Evolutionary conservation across 2,113 vertebrate species (phyloP).

Genomic region (Hucho hucho): DNA sequence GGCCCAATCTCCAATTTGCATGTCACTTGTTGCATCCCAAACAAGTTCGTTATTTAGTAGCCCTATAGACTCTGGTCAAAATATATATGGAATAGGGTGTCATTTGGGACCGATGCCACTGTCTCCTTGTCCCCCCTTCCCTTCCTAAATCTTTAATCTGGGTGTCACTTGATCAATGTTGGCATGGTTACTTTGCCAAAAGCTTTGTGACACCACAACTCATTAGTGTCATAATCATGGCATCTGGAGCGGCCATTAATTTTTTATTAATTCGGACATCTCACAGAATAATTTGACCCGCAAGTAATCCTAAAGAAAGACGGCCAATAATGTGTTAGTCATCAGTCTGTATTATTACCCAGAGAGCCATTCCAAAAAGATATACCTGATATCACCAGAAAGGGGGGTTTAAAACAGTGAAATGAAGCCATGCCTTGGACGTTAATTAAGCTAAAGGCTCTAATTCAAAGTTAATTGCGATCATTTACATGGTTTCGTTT

Average conservation of each 20-base stretch:
- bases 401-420: background rate
- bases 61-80: no score
- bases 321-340: background rate
- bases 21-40: no score
- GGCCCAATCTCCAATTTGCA: no score
- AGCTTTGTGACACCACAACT: background rate
- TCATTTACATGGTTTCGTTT: slow-evolving; percentile 33
- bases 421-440: background rate
- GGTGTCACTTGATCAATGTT: no score
- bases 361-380: background rate
- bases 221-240: background rate
- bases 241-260: background rate
- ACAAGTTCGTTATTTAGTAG: no score
- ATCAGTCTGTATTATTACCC: background rate
- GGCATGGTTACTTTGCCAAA: no score
- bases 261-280: background rate
- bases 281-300: background rate
- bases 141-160: no score
- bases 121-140: no score
- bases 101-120: no score
- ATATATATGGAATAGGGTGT: no score
- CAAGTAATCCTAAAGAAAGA: background rate
- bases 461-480: slow-evolving; percentile 35
- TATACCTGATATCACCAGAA: background rate
- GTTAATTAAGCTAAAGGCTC: slow-evolving; percentile 2